Evolutionary conservation across 23 tunicate genomes (phyloP).

Genomic region (Botrylloides violaceus): DNA sequence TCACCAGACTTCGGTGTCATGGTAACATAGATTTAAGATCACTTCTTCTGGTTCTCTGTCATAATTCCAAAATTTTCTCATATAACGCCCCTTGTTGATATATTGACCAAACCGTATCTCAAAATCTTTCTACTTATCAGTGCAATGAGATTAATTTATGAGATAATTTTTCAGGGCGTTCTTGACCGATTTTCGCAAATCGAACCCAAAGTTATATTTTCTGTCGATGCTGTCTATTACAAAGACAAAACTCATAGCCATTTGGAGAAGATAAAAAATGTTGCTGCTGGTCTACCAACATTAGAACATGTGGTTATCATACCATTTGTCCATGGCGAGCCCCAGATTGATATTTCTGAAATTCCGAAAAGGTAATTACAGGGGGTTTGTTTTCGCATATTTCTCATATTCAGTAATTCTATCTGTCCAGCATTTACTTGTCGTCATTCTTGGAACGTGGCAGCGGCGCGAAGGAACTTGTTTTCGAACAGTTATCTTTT

Average conservation of each 20-base stretch:
- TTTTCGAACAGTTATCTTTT: slow-evolving; percentile 73
- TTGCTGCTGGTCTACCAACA: slow-evolving; percentile 48
- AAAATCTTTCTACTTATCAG: too few relatives aligned
- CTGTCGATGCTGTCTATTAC: slow-evolving; percentile 81
- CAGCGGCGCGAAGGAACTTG: slow-evolving; percentile 8
- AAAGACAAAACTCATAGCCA: slow-evolving; percentile 66
- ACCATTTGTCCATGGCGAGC: slow-evolving; percentile 49
- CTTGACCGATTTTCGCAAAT: slow-evolving; percentile 81
- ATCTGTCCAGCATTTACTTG: slow-evolving; percentile 35
- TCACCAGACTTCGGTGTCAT: slow-evolving; percentile 86
- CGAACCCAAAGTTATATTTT: slow-evolving; percentile 61
- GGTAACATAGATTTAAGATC: too few relatives aligned
- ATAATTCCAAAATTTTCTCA: too few relatives aligned
- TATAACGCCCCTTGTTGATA: too few relatives aligned
- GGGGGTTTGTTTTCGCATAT: not conserved
- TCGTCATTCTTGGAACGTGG: slow-evolving; percentile 25
- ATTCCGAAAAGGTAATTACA: slow-evolving; percentile 53
- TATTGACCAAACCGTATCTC: too few relatives aligned
- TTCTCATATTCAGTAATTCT: not conserved
- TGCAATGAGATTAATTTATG: too few relatives aligned
- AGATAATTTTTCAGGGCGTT: slow-evolving; percentile 72
- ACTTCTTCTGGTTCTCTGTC: too few relatives aligned
- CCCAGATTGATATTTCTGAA: slow-evolving; percentile 13
- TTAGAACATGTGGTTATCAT: slow-evolving; percentile 63
- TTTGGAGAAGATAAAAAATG: slow-evolving; percentile 44